Percentiles rank a stretch among this genome's conserved stretches.
These are phyloP conservation scores for Halictus ligatus DNA, from an alignment of 2,888 invertebrate species.

Conservation along the genomic window DNA sequence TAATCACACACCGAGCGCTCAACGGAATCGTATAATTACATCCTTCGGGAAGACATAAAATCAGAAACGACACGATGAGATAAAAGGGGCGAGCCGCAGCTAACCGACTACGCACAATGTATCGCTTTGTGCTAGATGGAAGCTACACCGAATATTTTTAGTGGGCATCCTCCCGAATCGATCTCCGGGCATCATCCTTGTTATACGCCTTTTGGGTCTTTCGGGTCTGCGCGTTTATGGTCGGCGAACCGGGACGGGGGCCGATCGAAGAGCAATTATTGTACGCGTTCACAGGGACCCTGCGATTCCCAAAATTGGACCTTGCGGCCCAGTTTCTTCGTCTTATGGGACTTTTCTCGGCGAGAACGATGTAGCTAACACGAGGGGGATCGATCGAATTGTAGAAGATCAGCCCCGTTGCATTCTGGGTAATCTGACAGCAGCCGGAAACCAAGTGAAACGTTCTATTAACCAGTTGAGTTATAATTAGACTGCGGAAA, in stretches of 20 bases:
- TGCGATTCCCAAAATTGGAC: conserved; percentile 76
- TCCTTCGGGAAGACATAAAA: conserved; percentile 53
- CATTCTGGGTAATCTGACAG: no score
- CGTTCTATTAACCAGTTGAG: no score
- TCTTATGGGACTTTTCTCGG: conserved; percentile 63
- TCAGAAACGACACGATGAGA: conserved; percentile 43
- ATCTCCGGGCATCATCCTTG: conserved; percentile 40
- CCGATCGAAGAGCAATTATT: conserved; percentile 74
- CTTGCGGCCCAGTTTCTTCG: conserved; percentile 61
- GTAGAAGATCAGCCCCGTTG: no score
- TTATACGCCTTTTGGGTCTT: conserved; percentile 52
- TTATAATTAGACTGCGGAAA: no score
- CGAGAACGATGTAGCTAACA: background rate
- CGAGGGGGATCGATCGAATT: no score
- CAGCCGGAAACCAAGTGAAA: no score
- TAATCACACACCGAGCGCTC: conserved; percentile 46
- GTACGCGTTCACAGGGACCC: conserved; percentile 66
- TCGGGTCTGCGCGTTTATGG: conserved; percentile 60
- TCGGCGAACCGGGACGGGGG: conserved; percentile 52
- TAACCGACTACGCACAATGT: conserved; percentile 42
- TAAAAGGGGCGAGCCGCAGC: conserved; percentile 49
- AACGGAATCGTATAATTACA: conserved; percentile 51
- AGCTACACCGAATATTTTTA: conserved; percentile 40
- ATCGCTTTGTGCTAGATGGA: conserved; percentile 47
- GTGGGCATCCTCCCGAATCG: conserved; percentile 40